Conservation (phyloP, 2,797 vertebrate species). For the Octomys mimax region DNA sequence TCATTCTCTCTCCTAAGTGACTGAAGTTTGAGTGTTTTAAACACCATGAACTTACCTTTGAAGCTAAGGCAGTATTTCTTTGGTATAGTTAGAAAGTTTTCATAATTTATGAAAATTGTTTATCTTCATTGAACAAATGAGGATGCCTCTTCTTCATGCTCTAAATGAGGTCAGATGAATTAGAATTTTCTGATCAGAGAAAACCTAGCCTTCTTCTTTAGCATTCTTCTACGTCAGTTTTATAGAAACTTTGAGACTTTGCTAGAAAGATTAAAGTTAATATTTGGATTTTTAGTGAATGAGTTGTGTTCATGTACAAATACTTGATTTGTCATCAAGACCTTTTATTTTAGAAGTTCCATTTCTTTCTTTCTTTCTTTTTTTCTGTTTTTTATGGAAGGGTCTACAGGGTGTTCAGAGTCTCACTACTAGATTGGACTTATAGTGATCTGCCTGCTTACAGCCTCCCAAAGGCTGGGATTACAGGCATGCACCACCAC, state of each 20-base stretch:
- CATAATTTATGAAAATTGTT: neutral
- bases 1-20: neutral
- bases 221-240: constrained; percentile 21
- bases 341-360: constrained; percentile 70
- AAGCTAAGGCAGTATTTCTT: constrained; percentile 41
- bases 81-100: constrained; percentile 56
- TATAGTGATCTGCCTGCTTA: too few species aligned
- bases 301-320: constrained; percentile 52
- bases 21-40: constrained; percentile 63
- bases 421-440: too few species aligned
- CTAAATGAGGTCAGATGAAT: constrained; percentile 48
- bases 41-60: constrained; percentile 39
- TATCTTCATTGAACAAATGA: constrained; percentile 34
- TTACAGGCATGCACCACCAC: too few species aligned
- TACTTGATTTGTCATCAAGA: constrained; percentile 10
- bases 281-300: constrained; percentile 63
- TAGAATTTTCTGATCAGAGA: constrained; percentile 41
- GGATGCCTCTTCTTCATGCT: constrained; percentile 21
- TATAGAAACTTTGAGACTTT: constrained; percentile 38
- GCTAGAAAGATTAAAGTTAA: constrained; percentile 43
- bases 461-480: too few species aligned
- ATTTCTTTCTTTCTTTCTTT: neutral
- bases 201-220: constrained; percentile 20
- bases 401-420: too few species aligned
- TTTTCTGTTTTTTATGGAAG: too few species aligned